A percentile compares a stretch with the other conserved stretches of the same genome.
phyloP scores from a whole-genome alignment of 2,797 vertebrate genomes.

The Lindbergichthys nudifrons region DNA sequence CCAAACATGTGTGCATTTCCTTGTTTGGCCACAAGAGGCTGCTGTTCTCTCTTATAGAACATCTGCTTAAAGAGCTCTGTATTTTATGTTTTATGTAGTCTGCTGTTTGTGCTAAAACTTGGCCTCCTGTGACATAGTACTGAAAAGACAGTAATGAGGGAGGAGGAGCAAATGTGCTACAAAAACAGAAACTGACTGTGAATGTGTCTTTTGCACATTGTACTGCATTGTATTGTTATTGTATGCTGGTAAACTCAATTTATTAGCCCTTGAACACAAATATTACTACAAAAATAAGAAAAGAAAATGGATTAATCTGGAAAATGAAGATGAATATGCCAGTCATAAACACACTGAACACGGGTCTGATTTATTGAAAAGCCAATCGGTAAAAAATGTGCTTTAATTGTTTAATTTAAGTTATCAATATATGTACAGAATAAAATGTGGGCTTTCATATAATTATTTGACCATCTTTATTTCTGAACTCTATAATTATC shows the following conservation, averaged over 20 bases:
- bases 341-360: neutral
- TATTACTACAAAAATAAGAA: no score
- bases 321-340: neutral
- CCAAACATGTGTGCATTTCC: conserved; percentile 23
- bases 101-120: neutral
- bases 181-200: neutral
- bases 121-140: neutral
- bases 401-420: neutral
- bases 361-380: neutral
- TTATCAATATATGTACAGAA: neutral
- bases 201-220: neutral
- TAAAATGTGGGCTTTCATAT: neutral
- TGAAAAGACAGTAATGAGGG: neutral
- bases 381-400: neutral
- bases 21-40: conserved; percentile 66
- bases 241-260: neutral
- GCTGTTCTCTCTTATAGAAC: conserved; percentile 18
- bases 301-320: neutral
- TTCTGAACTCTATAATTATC: neutral
- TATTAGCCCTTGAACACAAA: neutral
- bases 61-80: neutral
- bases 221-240: neutral
- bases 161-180: neutral
- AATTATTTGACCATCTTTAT: neutral
- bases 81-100: neutral